Conservation (phyloP, 1,140 invertebrate genomes). For the Streblospio benedicti region DNA sequence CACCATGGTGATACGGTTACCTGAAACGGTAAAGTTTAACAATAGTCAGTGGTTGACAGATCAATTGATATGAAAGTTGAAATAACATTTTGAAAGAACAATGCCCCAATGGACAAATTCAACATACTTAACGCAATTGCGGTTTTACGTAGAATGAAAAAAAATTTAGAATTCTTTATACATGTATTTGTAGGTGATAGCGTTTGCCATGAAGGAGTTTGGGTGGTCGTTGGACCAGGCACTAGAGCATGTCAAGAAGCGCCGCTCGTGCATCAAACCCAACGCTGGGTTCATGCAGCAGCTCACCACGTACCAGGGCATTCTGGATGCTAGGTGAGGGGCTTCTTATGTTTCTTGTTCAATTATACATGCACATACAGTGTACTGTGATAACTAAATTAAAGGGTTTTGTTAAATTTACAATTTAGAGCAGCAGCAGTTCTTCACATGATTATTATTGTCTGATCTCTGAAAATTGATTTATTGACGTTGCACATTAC, state of each 20-base stretch:
- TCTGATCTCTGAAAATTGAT: not conserved
- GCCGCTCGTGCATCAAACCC: slow-evolving; percentile 86
- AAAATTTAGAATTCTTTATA: too few species aligned
- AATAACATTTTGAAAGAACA: too few species aligned
- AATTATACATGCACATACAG: not conserved
- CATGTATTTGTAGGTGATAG: slow-evolving; percentile 62
- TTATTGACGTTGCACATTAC: not conserved
- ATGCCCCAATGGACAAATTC: too few species aligned
- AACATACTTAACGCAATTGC: too few species aligned
- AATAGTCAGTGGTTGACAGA: too few species aligned
- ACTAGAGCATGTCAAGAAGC: slow-evolving; percentile 78
- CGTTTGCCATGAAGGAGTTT: slow-evolving; percentile 95
- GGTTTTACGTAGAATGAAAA: too few species aligned
- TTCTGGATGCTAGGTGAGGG: slow-evolving; percentile 81
- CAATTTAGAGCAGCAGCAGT: not conserved
- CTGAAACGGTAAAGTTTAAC: too few species aligned
- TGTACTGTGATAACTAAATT: not conserved
- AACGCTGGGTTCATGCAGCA: slow-evolving; percentile 90
- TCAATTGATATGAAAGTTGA: too few species aligned
- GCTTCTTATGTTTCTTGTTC: not conserved
- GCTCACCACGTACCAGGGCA: slow-evolving; percentile 81
- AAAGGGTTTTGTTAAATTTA: not conserved
- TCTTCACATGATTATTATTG: not conserved
- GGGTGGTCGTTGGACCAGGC: slow-evolving; percentile 86
- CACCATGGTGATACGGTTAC: too few species aligned